Evolutionary conservation across 2,797 vertebrate genomes (phyloP).

Genomic region (Siniperca scherzeri): DNA sequence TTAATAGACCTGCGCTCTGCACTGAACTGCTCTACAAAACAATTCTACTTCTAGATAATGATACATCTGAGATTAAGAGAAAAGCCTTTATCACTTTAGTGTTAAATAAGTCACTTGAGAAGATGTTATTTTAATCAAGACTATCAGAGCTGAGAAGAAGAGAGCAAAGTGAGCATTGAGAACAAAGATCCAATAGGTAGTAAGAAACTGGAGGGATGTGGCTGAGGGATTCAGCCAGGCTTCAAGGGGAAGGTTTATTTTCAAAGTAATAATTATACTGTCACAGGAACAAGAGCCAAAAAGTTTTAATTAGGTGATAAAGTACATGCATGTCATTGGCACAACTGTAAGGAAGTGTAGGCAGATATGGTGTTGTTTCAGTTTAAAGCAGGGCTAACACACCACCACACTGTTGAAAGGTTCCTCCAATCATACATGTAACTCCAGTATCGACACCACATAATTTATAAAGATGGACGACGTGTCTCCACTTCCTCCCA

Average conservation of each 20-base stretch:
- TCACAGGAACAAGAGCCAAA: slow-evolving; percentile 52
- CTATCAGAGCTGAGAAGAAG: slow-evolving; percentile 12
- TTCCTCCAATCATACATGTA: slow-evolving; percentile 3
- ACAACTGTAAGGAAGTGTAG: slow-evolving; percentile 8
- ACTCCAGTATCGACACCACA: background rate
- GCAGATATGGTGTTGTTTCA: slow-evolving; percentile 22
- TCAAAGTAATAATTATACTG: slow-evolving; percentile 75
- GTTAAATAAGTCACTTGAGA: slow-evolving; percentile 27
- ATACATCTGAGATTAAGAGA: slow-evolving; percentile 35
- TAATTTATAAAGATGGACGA: too few species aligned
- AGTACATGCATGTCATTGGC: slow-evolving; percentile 41
- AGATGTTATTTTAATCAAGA: slow-evolving; percentile 1
- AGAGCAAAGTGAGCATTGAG: slow-evolving; percentile 13
- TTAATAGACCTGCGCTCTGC: background rate
- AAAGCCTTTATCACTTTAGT: slow-evolving; percentile 9
- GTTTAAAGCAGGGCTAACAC: slow-evolving; percentile 2
- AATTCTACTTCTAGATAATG: background rate
- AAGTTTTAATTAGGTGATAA: slow-evolving; percentile 69
- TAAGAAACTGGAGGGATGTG: slow-evolving; percentile 15
- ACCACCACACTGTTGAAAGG: background rate
- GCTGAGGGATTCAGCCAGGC: slow-evolving; percentile 39
- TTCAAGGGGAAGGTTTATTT: slow-evolving; percentile 55
- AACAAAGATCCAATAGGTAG: slow-evolving; percentile 25
- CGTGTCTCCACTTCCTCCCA: too few species aligned
- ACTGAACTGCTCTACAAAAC: background rate